Conservation (phyloP, 2,888 invertebrate species). For the Petrolisthes manimaculis region DNA sequence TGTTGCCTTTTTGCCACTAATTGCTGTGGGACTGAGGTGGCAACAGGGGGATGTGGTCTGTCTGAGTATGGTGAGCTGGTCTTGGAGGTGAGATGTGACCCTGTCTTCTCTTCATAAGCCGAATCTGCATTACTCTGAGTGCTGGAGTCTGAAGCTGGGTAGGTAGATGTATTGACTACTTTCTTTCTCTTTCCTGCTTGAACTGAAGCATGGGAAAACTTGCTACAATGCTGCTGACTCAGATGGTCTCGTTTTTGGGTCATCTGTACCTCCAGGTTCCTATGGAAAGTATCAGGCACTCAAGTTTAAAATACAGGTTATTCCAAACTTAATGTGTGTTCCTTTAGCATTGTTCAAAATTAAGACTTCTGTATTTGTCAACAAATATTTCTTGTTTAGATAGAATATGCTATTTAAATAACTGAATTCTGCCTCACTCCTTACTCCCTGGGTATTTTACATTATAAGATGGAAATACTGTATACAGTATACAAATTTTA, state of each 20-base stretch:
- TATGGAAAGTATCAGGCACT: neutral
- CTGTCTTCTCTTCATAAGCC: constrained; percentile 41
- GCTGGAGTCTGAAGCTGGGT: neutral
- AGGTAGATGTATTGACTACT: neutral
- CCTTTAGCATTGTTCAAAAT: too few relatives aligned
- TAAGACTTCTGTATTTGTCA: too few relatives aligned
- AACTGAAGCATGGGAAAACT: neutral
- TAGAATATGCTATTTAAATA: too few relatives aligned
- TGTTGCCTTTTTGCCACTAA: too few relatives aligned
- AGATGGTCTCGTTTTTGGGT: constrained; percentile 8
- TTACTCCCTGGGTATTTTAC: too few relatives aligned
- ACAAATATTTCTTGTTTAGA: too few relatives aligned
- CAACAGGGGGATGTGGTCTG: neutral
- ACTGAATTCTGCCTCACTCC: too few relatives aligned
- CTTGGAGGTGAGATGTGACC: constrained; percentile 43
- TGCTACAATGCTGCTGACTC: constrained; percentile 3
- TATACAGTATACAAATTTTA: too few relatives aligned
- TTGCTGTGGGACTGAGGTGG: too few relatives aligned
- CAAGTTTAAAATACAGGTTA: neutral
- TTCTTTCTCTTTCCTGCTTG: neutral
- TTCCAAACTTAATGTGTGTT: neutral
- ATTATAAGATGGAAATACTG: too few relatives aligned
- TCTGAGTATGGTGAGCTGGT: constrained; percentile 35
- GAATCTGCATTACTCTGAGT: constrained; percentile 43
- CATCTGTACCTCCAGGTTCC: constrained; percentile 38